Base-by-base conservation (phyloP, 2,888 invertebrate genomes). In the Gymnosoma rotundatum region DNA sequence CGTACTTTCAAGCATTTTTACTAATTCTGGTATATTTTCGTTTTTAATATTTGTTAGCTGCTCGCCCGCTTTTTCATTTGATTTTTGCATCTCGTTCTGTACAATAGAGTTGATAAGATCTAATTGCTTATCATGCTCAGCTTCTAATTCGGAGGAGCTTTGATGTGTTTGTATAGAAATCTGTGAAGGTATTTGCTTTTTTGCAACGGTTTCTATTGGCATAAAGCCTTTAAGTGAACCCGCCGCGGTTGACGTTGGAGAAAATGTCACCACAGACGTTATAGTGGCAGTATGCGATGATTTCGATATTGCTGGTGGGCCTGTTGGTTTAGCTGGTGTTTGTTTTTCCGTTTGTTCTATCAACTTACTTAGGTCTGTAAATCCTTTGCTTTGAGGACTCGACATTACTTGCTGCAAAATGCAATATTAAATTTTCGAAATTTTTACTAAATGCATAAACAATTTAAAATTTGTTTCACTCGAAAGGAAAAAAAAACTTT, bases 1-100 rank as follows among this genome's bases (percentile, higher is more conserved):
- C 0, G 90, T 90, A 75, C 89, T 92, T 81, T 92, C 92, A 8
- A 92, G 85, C 92, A 94, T 94, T 89, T 94, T 94, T 2, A 93
- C 93, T 86, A 92, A 88, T 89, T 94, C 94, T 8, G 92, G 92
- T 86, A 93, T 92, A 75, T 89, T 91, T 78, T 91, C 89, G 25
- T 74, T 32, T 32, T 32, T 82, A 32, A 78, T 73, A 50, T 78
- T 82, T 32, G 56, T 42, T 75, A 90, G 89, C 54, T 88, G 86
- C 38, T 86, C 89, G 0, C 88, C 80, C 1, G 87, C 82, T 52
- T 73, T 78, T 50, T 78, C 69, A 21, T 83, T 69, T 45, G 85
- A 74, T 74, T 87, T 87, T 79, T 87, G 52, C 86, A 92, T 86
- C 74, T 92, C 92, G 80, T 92, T 89, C 74, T 92, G 90, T 0